Conservation (phyloP, 2,113 vertebrate species). For the Gambusia affinis region DNA sequence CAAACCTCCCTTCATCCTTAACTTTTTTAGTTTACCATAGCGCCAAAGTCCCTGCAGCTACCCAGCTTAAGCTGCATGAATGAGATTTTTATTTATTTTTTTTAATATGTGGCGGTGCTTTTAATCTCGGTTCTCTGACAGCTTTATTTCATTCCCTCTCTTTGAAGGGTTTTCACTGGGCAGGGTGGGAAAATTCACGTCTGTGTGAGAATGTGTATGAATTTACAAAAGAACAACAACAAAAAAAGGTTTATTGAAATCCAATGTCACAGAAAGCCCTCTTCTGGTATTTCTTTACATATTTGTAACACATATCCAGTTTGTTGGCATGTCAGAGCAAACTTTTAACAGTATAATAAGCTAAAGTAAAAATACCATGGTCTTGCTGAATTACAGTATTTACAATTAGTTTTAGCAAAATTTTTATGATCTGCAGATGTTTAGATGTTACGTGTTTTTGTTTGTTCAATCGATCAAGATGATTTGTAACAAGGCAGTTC, state of each 20-base stretch:
- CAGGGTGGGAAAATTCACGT: constrained; percentile 38
- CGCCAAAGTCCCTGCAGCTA: constrained; percentile 62
- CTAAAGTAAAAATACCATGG: too few species aligned
- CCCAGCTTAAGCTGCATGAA: constrained; percentile 66
- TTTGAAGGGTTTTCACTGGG: constrained; percentile 65
- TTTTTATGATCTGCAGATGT: too few species aligned
- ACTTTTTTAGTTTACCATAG: constrained; percentile 76
- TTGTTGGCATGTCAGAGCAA: not conserved
- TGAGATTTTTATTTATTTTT: constrained; percentile 68
- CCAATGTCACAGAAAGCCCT: constrained; percentile 39
- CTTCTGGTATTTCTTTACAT: constrained; percentile 11
- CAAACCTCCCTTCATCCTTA: constrained; percentile 55
- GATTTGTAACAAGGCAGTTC: too few species aligned
- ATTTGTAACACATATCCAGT: constrained; percentile 22
- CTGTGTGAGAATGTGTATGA: constrained; percentile 27
- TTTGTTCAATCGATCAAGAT: too few species aligned
- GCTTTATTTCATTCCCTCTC: constrained; percentile 71
- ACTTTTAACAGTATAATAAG: too few species aligned
- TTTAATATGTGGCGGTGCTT: constrained; percentile 58
- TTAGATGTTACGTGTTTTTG: too few species aligned
- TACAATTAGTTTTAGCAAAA: too few species aligned
- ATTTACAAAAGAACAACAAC: constrained; percentile 30
- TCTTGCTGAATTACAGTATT: too few species aligned
- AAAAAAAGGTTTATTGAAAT: constrained; percentile 48
- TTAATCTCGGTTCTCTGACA: constrained; percentile 67